Evolutionary conservation across 2,797 vertebrate genomes (phyloP), one percentile per base, ranked within the genome.

Genomic region (Leucoraja ocellata): DNA sequence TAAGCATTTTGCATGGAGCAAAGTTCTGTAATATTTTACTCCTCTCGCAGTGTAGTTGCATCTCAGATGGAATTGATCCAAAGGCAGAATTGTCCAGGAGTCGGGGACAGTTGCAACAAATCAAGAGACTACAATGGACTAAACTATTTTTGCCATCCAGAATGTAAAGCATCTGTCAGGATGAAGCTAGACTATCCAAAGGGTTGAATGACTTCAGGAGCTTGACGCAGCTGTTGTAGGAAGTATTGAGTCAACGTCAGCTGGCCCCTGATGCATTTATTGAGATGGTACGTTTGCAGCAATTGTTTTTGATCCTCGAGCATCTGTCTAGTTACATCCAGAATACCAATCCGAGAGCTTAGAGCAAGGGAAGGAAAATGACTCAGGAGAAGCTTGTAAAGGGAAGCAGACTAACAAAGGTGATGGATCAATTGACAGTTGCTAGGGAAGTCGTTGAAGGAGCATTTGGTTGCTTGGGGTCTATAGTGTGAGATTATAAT

Each of bases 71-170:
- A 91, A 91, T 74, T 54, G 21, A 46, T 73, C 23, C 90, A 74
- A 46, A 91, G 13, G 4, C 6, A 28, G 71, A 91, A 74, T 74
- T 11, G 68, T 28, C 36, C 90, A 74, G 68, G 23, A 74, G 39
- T 54, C 74, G 39, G 25, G 11, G 68, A 54, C 39, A 74, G 39
- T 91, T 74, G 73, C 90, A 91, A 54, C 74, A 91, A 46, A 74
- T 91, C 68, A 7, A 25, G 36, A 73, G 21, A 73, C 65, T 73
- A 16, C 88, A 71, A 39, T 21, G 39, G 90, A 88, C 68, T 9
- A 39, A 91, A 91, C 46, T 91, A 54, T 74, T 46, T 91, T 91
- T 91, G 90, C 74, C 90, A 73, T 91, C 90, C 90, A 91, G 71
- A 91, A 74, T 39, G 32, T 91, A 9, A 36, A 91, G 32, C 88